Evolutionary conservation across 2,797 vertebrate species (phyloP), one percentile per base, ranked within the genome.

Genomic region (Sebastolobus alascanus): DNA sequence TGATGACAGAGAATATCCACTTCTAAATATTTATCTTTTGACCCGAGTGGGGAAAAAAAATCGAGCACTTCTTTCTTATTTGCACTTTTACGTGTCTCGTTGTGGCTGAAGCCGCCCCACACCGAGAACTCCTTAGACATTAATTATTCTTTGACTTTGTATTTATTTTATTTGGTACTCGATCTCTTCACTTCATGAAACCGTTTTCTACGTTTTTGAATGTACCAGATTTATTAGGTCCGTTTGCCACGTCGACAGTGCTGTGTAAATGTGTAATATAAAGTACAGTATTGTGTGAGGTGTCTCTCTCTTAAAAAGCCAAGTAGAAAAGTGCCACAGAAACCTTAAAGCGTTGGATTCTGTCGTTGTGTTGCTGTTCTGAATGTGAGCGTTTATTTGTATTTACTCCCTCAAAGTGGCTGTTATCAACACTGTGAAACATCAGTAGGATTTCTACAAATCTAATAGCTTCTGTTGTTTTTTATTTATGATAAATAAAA

Each of bases 391-490:
- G 83, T 91, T 77, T 85, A 52, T 90, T 90, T 87, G 90, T 92
- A 89, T 87, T 91, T 89, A 87, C 86, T 91, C 87, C 84, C 89
- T 92, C 88, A 85, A 92, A 92, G 87, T 94, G 90, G 92, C 93
- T 90, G 89, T 95, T 91, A 93, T 91, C 85, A 94, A 93, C 95
- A 96, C 95, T 96, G 95, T 96, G 95, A 96, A 94, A 90, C 84
- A 87, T 86, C 80, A 25, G 77, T 86, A 76, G 50, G 74, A 84
- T 93, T 94, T 94, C 90, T 93, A 94, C 86, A 77, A 84, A 92
- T 89, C 69, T 67, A 79, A 89, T 68, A 84, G 86, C 83, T 86
- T 90, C 75, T 86, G 77, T 85, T 90, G 76, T 78, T 87, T 91
- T 87, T 89, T 84, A 89, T 94, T 94, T 92, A 92, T 91, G 81